A percentile compares a stretch with the other conserved stretches of the same genome.
phyloP scores from a whole-genome alignment of 2,888 invertebrate species.

The Rotaria macrura region DNA sequence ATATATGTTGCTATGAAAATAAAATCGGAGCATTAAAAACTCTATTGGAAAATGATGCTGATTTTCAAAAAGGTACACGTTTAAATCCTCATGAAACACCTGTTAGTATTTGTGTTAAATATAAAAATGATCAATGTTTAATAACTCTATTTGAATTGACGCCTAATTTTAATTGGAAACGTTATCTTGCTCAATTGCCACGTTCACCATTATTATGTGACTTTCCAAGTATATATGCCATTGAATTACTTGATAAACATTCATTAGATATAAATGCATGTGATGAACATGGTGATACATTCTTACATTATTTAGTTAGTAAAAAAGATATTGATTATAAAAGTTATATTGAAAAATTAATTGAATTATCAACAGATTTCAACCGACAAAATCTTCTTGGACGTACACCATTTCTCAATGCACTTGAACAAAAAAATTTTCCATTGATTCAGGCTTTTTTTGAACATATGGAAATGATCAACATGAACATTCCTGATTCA shows the following conservation, averaged over 20 bases:
- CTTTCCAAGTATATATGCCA: conserved; percentile 2
- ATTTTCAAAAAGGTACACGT: conserved; percentile 16
- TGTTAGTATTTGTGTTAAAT: not conserved
- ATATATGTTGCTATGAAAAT: not conserved
- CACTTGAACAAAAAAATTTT: conserved; percentile 20
- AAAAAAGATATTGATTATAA: not conserved
- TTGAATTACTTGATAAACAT: not conserved
- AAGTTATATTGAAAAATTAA: not conserved
- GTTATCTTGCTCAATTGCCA: conserved; percentile 12
- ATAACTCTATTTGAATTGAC: not conserved
- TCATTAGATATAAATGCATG: not conserved
- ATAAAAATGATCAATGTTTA: not conserved
- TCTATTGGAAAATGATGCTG: not conserved
- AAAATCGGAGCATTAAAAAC: not conserved
- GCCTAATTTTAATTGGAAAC: conserved; percentile 16
- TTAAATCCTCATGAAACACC: conserved; percentile 17
- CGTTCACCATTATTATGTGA: conserved; percentile 19
- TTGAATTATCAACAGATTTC: not conserved
- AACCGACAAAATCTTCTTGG: conserved; percentile 13
- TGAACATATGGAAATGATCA: not conserved
- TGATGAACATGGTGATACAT: conserved; percentile 6
- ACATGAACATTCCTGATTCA: not conserved
- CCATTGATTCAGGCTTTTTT: not conserved
- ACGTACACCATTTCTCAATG: conserved; percentile 7
- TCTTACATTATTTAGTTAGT: conserved; percentile 11